Base-by-base conservation (phyloP, 2,797 vertebrate genomes). In the Dermochelys coriacea region DNA sequence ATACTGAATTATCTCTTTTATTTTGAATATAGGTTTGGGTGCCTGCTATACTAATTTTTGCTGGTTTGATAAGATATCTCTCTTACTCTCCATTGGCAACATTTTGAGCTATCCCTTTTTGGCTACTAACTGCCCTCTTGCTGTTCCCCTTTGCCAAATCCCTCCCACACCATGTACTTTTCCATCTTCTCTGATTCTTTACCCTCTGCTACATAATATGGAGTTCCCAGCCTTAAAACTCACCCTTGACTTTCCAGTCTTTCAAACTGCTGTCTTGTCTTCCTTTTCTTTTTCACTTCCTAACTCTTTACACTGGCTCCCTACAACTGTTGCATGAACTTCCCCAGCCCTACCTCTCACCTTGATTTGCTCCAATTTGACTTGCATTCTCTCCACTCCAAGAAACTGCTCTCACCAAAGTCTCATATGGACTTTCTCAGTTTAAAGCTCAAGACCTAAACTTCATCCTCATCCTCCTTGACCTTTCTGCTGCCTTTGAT, bases 301-400 rank as follows among this genome's bases (percentile, higher is more conserved):
- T 31, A 71, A 29, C 2, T 51, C 4, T 5, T 91, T 68, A 82
- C 87, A 59, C 3, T 2, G 61, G 12, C 3, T 34, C 6, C 3
- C 3, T 50, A 41, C 29, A 3, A 37, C 59, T 31, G 57, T 80
- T 31, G 3, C 2, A 1, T 6, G 0, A 45, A 25, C 0, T 1
- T 15, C n/a, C 29, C 23, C 74, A 0, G 0, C 0, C 18, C 12
- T 51, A 57, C 47, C 5, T 68, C 21, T 54, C 21, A 54, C 71
- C 78, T 3, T 51, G 2, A 80, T 83, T 74, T n/a, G 2, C 29
- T 59, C 29, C 14, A 31, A 31, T 59, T 59, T 59, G 29, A 59
- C 34, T 75, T 84, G 51, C 3, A 52, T 3, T 2, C 12, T 1
- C 5, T n/a, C 68, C 37, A 55, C 3, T 41, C 0, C 7, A 55